A percentile compares a stretch with the other conserved stretches of the same genome.
Evolutionary conservation across 2,888 invertebrate genomes (phyloP).

Genomic region (Bellardia bayeri): DNA sequence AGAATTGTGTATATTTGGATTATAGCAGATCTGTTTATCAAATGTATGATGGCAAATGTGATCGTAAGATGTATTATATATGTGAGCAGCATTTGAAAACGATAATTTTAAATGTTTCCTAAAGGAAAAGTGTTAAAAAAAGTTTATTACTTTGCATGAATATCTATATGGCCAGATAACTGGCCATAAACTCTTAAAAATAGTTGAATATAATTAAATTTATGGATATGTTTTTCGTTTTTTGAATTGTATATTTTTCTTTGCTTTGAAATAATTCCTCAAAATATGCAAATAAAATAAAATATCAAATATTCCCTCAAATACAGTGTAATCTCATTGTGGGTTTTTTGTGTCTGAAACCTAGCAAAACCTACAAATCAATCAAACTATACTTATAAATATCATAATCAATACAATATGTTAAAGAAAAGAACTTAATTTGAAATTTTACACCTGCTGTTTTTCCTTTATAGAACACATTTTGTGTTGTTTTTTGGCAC

Average conservation of each 20-base stretch:
- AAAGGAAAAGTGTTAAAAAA: neutral
- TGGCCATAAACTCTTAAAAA: too few relatives aligned
- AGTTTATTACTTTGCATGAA: too few relatives aligned
- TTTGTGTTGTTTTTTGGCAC: slow-evolving; percentile 32
- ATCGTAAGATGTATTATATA: slow-evolving; percentile 15
- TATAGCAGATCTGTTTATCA: neutral
- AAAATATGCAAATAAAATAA: too few relatives aligned
- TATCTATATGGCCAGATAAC: too few relatives aligned
- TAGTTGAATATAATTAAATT: too few relatives aligned
- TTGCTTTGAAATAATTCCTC: too few relatives aligned
- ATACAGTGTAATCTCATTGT: too few relatives aligned
- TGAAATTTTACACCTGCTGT: slow-evolving; percentile 57
- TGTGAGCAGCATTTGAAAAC: neutral
- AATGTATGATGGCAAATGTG: slow-evolving; percentile 17
- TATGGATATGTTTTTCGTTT: too few relatives aligned
- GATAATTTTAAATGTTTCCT: neutral
- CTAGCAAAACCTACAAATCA: slow-evolving; percentile 18
- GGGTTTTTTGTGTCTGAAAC: too few relatives aligned
- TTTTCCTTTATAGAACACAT: slow-evolving; percentile 5
- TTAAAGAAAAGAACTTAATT: slow-evolving; percentile 21
- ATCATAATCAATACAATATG: slow-evolving; percentile 31
- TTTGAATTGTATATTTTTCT: too few relatives aligned
- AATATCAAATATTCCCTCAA: too few relatives aligned
- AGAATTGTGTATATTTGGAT: slow-evolving; percentile 14
- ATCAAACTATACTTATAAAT: slow-evolving; percentile 13